Conservation (phyloP, 2,888 invertebrate species). For the Drosophila kokeensis region DNA sequence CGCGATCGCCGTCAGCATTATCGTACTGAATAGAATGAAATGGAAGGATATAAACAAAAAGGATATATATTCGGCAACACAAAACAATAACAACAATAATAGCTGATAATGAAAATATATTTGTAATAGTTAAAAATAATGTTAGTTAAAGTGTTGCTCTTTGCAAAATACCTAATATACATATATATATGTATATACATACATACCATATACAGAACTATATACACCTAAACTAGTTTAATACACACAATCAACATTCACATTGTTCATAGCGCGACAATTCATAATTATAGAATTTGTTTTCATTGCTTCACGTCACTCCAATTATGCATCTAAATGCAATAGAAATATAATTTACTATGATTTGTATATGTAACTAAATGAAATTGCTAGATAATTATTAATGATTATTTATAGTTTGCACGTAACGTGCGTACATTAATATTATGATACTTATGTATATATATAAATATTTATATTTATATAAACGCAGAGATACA, state of each 20-base stretch:
- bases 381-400: slow-evolving; percentile 77
- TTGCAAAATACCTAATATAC: slow-evolving; percentile 53
- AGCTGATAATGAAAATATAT: slow-evolving; percentile 72
- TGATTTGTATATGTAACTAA: slow-evolving; percentile 69
- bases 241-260: slow-evolving; percentile 72
- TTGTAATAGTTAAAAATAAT: slow-evolving; percentile 76
- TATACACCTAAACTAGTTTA: slow-evolving; percentile 65
- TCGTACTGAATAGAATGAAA: slow-evolving; percentile 85
- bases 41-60: slow-evolving; percentile 3
- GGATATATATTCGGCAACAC: slow-evolving; percentile 44
- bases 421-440: slow-evolving; percentile 38
- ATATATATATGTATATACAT: slow-evolving; percentile 28
- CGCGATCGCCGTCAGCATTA: slow-evolving; percentile 90
- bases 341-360: slow-evolving; percentile 65
- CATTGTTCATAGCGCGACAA: slow-evolving; percentile 64
- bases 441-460: slow-evolving; percentile 43
- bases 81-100: slow-evolving; percentile 77
- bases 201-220: slow-evolving; percentile 39
- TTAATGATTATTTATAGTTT: slow-evolving; percentile 64
- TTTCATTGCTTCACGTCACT: slow-evolving; percentile 78
- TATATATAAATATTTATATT: slow-evolving; percentile 52
- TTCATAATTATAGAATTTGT: slow-evolving; percentile 55
- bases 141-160: slow-evolving; percentile 71
- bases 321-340: slow-evolving; percentile 79
- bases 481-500: slow-evolving; percentile 37